Percentiles rank a stretch among this genome's conserved stretches.
Conservation (phyloP, 1,140 invertebrate genomes). For the Drosophila sucinea region DNA sequence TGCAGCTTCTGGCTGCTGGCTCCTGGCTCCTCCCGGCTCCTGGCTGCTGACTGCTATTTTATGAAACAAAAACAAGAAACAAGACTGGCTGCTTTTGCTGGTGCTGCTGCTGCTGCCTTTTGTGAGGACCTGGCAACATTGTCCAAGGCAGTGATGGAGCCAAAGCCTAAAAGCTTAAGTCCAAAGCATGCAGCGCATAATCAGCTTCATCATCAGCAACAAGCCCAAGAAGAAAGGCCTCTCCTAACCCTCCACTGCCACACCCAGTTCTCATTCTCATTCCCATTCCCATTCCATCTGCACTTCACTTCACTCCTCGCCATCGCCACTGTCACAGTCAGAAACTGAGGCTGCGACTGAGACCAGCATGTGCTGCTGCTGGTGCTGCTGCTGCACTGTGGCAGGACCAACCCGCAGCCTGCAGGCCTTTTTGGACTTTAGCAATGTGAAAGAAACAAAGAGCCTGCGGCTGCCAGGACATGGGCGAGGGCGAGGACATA, state of each 20-base stretch:
- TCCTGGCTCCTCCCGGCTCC: slow-evolving; percentile 45
- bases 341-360: slow-evolving; percentile 23
- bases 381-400: neutral
- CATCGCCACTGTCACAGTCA: slow-evolving; percentile 68
- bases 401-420: slow-evolving; percentile 29
- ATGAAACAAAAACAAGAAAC: slow-evolving; percentile 69
- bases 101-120: slow-evolving; percentile 28
- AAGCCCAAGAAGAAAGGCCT: slow-evolving; percentile 67
- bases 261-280: too few relatives aligned
- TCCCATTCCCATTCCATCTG: neutral
- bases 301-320: neutral
- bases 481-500: slow-evolving; percentile 36
- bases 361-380: slow-evolving; percentile 11
- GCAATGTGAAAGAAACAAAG: slow-evolving; percentile 62
- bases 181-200: slow-evolving; percentile 74
- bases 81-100: slow-evolving; percentile 46
- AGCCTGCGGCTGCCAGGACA: slow-evolving; percentile 53
- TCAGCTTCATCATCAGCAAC: slow-evolving; percentile 73
- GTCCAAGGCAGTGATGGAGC: slow-evolving; percentile 56
- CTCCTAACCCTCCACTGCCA: slow-evolving; percentile 7
- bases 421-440: slow-evolving; percentile 52
- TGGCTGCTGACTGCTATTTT: slow-evolving; percentile 59
- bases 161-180: slow-evolving; percentile 47
- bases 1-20: slow-evolving; percentile 59
- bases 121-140: slow-evolving; percentile 61